Percentiles rank a stretch among this genome's conserved stretches.
Conservation (phyloP, 2,888 invertebrate genomes). For the Opisthograptis luteolata region DNA sequence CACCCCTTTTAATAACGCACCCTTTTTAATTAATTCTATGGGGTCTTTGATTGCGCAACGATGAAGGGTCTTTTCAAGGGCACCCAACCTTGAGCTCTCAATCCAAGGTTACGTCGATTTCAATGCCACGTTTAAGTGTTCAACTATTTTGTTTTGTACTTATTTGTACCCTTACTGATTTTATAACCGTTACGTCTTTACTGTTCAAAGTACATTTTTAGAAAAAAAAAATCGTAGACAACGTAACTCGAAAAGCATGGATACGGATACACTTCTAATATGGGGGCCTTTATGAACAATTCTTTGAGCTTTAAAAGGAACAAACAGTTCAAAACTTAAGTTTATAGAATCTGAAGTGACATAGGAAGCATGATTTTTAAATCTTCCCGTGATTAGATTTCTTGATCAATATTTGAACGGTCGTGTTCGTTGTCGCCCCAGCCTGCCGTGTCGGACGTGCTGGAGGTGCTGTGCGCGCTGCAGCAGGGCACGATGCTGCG, state of each 20-base stretch:
- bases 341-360: too few species aligned
- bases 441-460: conserved; percentile 61
- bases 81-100: conserved; percentile 8
- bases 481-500: conserved; percentile 76
- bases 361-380: too few species aligned
- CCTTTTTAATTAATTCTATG: background rate
- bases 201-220: too few species aligned
- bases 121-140: background rate
- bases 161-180: background rate
- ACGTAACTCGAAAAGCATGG: too few species aligned
- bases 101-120: conserved; percentile 11
- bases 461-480: conserved; percentile 66
- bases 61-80: conserved; percentile 10
- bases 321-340: too few species aligned
- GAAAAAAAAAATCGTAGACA: too few species aligned
- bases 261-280: too few species aligned
- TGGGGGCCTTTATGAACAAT: too few species aligned
- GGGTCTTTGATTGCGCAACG: background rate
- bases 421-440: conserved; percentile 30
- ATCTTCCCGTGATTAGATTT: too few species aligned
- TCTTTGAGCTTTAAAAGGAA: too few species aligned
- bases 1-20: conserved; percentile 4
- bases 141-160: too few species aligned
- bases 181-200: background rate
- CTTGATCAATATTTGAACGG: too few species aligned